These are phyloP conservation scores for Eilema caniola DNA, from an alignment of 2,888 invertebrate species.

Conservation along the genomic window DNA sequence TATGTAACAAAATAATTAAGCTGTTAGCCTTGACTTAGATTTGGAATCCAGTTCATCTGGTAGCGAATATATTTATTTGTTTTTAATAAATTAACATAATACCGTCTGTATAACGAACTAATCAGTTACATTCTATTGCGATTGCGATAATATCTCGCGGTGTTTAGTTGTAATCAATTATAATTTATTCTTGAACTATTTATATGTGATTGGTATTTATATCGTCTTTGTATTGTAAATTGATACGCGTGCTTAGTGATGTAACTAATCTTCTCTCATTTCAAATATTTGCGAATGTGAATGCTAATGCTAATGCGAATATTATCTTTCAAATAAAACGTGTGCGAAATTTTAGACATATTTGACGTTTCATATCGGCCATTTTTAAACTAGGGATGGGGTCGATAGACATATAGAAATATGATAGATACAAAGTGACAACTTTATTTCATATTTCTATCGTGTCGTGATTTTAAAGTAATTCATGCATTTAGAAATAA, in stretches of 20 bases:
- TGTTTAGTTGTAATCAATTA: constrained; percentile 18
- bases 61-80: constrained; percentile 8
- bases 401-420: no score
- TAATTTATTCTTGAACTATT: constrained; percentile 4
- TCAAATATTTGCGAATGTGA: no score
- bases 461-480: no score
- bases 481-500: no score
- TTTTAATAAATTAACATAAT: constrained; percentile 13
- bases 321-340: no score
- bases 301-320: no score
- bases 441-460: no score
- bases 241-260: background rate
- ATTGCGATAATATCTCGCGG: constrained; percentile 2
- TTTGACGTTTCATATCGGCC: no score
- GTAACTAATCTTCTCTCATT: no score
- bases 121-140: constrained; percentile 4
- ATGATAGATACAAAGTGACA: no score
- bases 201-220: constrained; percentile 7
- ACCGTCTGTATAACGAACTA: background rate
- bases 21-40: constrained; percentile 6
- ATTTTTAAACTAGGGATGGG: no score
- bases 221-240: background rate
- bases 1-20: background rate
- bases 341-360: no score
- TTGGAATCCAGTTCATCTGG: constrained; percentile 6